A percentile compares a stretch with the other conserved stretches of the same genome.
Conservation (phyloP, 1,140 invertebrate genomes). For the Drosophila repleta region DNA sequence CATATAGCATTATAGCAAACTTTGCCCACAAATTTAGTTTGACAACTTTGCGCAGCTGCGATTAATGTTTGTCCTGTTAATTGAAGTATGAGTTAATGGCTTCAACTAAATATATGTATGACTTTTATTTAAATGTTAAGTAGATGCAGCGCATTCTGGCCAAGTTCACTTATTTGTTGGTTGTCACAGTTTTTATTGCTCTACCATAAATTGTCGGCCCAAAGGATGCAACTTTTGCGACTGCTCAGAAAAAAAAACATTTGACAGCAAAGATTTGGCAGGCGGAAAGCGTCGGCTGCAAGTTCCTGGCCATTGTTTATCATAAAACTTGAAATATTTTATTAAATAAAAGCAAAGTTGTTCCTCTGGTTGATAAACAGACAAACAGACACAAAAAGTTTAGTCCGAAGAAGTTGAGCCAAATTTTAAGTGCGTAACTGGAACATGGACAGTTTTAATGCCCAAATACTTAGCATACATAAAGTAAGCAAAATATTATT, state of each 20-base stretch:
- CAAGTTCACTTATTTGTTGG: background rate
- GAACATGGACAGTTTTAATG: background rate
- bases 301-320: slow-evolving; percentile 26
- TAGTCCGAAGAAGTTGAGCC: background rate
- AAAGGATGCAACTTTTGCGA: slow-evolving; percentile 27
- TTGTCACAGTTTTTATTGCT: slow-evolving; percentile 33
- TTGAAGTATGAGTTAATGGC: background rate
- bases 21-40: slow-evolving; percentile 68
- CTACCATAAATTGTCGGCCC: slow-evolving; percentile 39
- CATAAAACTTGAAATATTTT: slow-evolving; percentile 11
- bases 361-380: slow-evolving; percentile 3
- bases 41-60: slow-evolving; percentile 44
- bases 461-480: too few relatives aligned
- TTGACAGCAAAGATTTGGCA: slow-evolving; percentile 1
- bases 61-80: slow-evolving; percentile 12
- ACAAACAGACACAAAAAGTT: slow-evolving; percentile 27
- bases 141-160: too few relatives aligned
- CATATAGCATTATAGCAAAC: slow-evolving; percentile 1
- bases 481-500: too few relatives aligned
- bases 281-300: slow-evolving; percentile 19
- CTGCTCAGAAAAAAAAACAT: slow-evolving; percentile 11
- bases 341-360: background rate
- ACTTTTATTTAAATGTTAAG: too few relatives aligned
- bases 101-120: background rate
- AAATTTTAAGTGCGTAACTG: background rate